Evolutionary conservation across 1,140 invertebrate species (phyloP).

Genomic region (Sinonovacula constricta): DNA sequence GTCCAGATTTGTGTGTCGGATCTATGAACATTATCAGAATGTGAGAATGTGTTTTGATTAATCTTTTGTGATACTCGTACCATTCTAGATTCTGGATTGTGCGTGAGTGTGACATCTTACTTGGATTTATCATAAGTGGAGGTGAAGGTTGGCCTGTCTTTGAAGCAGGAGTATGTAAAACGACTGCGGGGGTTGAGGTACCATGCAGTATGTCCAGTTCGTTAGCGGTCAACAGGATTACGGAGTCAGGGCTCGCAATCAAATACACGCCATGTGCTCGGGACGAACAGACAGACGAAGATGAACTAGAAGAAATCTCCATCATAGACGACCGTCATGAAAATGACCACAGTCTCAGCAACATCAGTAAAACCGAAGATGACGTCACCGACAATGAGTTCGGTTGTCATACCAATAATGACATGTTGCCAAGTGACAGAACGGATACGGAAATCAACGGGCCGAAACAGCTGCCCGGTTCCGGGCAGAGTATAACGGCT

Average conservation of each 20-base stretch:
- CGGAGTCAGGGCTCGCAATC: slow-evolving; percentile 71
- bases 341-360: slow-evolving; percentile 86
- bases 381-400: slow-evolving; percentile 39
- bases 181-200: no score
- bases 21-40: no score
- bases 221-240: slow-evolving; percentile 30
- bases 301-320: slow-evolving; percentile 88
- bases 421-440: slow-evolving; percentile 67
- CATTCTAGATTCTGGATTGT: no score
- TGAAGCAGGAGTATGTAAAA: no score
- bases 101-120: no score
- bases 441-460: slow-evolving; percentile 82
- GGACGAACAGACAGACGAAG: slow-evolving; percentile 73
- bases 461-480: slow-evolving; percentile 82
- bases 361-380: slow-evolving; percentile 83
- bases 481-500: slow-evolving; percentile 75
- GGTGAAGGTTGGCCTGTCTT: no score
- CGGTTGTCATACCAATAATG: slow-evolving; percentile 45
- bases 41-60: no score
- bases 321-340: slow-evolving; percentile 82
- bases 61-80: no score
- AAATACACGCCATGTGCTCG: slow-evolving; percentile 80
- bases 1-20: no score
- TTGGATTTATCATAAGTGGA: no score
- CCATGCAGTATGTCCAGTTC: not conserved